phyloP scores from a whole-genome alignment of 1,140 invertebrate species.

The Chrysoperla carnea region DNA sequence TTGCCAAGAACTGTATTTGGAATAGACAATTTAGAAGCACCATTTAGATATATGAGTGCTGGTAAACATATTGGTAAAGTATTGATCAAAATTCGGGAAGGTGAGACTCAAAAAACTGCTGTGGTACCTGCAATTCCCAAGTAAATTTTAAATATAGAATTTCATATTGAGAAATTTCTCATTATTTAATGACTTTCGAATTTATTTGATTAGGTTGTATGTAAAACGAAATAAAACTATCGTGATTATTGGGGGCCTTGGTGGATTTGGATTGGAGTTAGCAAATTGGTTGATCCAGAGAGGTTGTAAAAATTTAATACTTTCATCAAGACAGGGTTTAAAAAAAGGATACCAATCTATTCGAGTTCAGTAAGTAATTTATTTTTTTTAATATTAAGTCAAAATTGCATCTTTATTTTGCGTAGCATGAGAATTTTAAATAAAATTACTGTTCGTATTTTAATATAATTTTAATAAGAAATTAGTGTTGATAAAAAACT shows the following conservation, averaged over 20 bases:
- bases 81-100: conserved; percentile 44
- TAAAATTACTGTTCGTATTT: too few relatives aligned
- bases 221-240: conserved; percentile 14
- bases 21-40: conserved; percentile 39
- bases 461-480: too few relatives aligned
- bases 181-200: conserved; percentile 30
- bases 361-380: conserved; percentile 13
- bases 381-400: too few relatives aligned
- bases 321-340: conserved; percentile 50
- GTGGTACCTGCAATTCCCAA: conserved; percentile 30
- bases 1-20: conserved; percentile 38
- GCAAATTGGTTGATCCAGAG: conserved; percentile 54
- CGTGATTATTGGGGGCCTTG: conserved; percentile 46
- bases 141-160: conserved; percentile 4
- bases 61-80: conserved; percentile 83
- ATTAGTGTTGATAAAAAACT: too few relatives aligned
- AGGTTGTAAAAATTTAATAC: conserved; percentile 44
- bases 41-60: conserved; percentile 57
- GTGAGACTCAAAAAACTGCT: conserved; percentile 21
- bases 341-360: conserved; percentile 47
- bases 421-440: too few relatives aligned
- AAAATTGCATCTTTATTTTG: too few relatives aligned
- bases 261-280: conserved; percentile 67
- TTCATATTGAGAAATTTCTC: conserved; percentile 15
- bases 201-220: conserved; percentile 1